Conservation (phyloP, 1,140 invertebrate genomes). For the Druon quercuslanigerum region DNA sequence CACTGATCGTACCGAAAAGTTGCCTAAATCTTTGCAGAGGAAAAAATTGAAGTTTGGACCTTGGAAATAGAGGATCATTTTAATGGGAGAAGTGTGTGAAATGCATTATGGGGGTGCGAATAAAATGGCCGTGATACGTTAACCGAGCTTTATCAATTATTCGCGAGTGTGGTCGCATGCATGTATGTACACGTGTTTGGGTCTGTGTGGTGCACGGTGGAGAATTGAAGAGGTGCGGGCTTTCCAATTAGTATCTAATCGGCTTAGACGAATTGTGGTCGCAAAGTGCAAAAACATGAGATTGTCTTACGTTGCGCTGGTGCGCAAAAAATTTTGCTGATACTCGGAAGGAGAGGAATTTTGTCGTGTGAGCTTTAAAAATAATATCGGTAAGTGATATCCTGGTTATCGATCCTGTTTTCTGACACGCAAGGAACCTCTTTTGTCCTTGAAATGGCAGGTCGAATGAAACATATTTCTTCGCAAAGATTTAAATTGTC, state of each 20-base stretch:
- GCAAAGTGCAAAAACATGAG: slow-evolving; percentile 4
- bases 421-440: background rate
- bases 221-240: slow-evolving; percentile 24
- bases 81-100: background rate
- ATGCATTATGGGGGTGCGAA: slow-evolving; percentile 32
- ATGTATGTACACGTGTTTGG: slow-evolving; percentile 28
- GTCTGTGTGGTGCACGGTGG: background rate
- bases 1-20: background rate
- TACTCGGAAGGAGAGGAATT: slow-evolving; percentile 6
- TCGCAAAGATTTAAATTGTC: background rate
- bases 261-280: slow-evolving; percentile 15
- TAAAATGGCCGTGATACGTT: slow-evolving; percentile 63
- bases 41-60: background rate
- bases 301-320: slow-evolving; percentile 39
- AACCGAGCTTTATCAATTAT: slow-evolving; percentile 29
- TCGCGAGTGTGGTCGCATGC: slow-evolving; percentile 22
- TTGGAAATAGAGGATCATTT: background rate
- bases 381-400: slow-evolving; percentile 25
- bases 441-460: slow-evolving; percentile 30
- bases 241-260: slow-evolving; percentile 26
- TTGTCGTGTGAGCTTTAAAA: background rate
- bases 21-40: background rate
- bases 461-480: background rate
- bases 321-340: slow-evolving; percentile 55
- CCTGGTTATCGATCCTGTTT: slow-evolving; percentile 19